A percentile compares a stretch with the other conserved stretches of the same genome.
Conservation (phyloP, 2,888 invertebrate species). For the Caenorhabditis auriculariae region DNA sequence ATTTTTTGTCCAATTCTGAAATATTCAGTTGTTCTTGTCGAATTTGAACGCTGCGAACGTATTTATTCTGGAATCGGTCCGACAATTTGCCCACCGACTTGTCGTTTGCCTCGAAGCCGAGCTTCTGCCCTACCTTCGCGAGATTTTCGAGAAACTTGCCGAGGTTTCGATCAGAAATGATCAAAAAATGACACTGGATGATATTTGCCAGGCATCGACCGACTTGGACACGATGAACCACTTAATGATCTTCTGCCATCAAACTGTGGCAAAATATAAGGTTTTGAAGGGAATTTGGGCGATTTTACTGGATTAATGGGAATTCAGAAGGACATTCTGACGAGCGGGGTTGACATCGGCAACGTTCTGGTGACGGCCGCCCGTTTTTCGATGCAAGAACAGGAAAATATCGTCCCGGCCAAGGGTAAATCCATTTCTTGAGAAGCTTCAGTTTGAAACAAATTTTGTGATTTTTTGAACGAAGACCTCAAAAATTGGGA, state of each 20-base stretch:
- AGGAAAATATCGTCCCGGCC: slow-evolving; percentile 14
- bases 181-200: slow-evolving; percentile 61
- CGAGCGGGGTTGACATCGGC: slow-evolving; percentile 35
- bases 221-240: slow-evolving; percentile 64
- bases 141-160: slow-evolving; percentile 19
- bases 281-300: slow-evolving; percentile 46
- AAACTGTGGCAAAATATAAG: slow-evolving; percentile 71
- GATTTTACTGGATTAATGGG: slow-evolving; percentile 11
- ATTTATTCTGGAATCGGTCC: slow-evolving; percentile 66
- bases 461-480: too few relatives aligned
- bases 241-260: slow-evolving; percentile 70
- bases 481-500: too few relatives aligned
- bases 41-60: slow-evolving; percentile 27
- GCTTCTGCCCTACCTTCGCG: slow-evolving; percentile 65
- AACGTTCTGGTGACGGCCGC: slow-evolving; percentile 34
- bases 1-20: neutral
- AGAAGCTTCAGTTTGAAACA: too few relatives aligned
- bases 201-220: slow-evolving; percentile 46
- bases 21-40: slow-evolving; percentile 37
- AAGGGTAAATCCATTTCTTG: slow-evolving; percentile 9
- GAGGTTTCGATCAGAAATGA: too few relatives aligned
- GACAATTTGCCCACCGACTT: slow-evolving; percentile 68
- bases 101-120: slow-evolving; percentile 70
- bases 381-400: slow-evolving; percentile 24
- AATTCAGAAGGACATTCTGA: slow-evolving; percentile 26